phyloP scores from a whole-genome alignment of 2,888 invertebrate genomes.

The Ormyrus rosae region DNA sequence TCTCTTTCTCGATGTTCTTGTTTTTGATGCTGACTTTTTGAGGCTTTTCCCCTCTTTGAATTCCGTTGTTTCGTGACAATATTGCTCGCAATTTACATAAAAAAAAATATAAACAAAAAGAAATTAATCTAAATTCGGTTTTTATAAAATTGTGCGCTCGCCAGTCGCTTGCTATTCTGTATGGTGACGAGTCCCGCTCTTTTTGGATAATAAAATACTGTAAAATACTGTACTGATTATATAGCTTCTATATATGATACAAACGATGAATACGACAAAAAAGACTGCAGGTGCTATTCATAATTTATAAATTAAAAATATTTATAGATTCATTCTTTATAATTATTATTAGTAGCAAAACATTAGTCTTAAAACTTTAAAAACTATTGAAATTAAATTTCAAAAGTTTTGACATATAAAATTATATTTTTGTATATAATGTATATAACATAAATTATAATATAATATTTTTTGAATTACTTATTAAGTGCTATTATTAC shows the following conservation, averaged over 20 bases:
- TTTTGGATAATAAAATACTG: no score
- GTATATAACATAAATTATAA: not conserved
- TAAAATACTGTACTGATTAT: constrained; percentile 61
- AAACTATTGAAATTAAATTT: not conserved
- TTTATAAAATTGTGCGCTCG: no score
- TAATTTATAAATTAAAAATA: not conserved
- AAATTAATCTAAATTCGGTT: no score
- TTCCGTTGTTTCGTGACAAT: no score
- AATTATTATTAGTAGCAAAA: not conserved
- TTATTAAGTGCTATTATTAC: no score
- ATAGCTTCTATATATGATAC: constrained; percentile 31
- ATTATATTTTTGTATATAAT: not conserved
- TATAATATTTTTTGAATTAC: not conserved
- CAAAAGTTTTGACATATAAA: not conserved
- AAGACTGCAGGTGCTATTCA: not conserved
- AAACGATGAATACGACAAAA: not conserved
- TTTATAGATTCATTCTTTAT: not conserved
- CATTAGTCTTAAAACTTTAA: not conserved
- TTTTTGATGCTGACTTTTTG: no score
- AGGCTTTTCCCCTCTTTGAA: no score
- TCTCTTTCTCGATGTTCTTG: no score
- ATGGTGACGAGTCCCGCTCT: no score
- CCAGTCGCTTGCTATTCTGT: no score
- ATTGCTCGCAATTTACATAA: no score
- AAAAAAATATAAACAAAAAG: no score